Evolutionary conservation across 2,797 vertebrate genomes (phyloP), one percentile per base, ranked within the genome.

Genomic region (Psittacula derbiana): DNA sequence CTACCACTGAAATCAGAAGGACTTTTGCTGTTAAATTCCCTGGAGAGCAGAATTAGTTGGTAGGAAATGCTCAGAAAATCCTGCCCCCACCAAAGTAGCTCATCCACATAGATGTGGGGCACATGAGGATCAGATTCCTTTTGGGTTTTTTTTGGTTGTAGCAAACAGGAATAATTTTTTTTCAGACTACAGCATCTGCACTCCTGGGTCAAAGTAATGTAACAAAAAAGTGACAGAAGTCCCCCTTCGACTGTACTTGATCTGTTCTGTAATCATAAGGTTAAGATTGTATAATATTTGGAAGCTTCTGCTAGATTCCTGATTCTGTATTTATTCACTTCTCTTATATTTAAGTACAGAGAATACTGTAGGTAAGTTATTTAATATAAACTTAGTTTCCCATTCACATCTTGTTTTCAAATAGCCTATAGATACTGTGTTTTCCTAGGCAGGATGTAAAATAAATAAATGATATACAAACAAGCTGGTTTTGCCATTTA

Each of bases 401-500:
- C 19, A 41, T 67, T 83, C 15, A 4, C 15, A 53, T 25, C 73
- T 76, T 70, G 7, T 44, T 83, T 92, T 55, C 16, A 81, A 90
- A 62, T 71, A 65, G 11, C 38, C 23, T 90, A 21, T 8, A 80
- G 44, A 74, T 64, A 57, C 17, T 49, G 5, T 86, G 33, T 88
- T 88, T 92, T 74, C 28, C 31, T 79, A 57, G 44, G 46, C 25
- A 55, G 70, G 64, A 65, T 53, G 33, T 31, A 67, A 80, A 86
- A 84, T 72, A 5, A 89, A 72, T 75, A 65, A 88, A 72, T 57
- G 15, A 49, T 72, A 23, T 57, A 49, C 25, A 65, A 94, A 89
- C 31, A 88, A 65, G 24, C 6, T 93, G 23, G 1, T 12, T 73
- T 86, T 73, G 18, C 38, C 38, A 58, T 19, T 65, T 90, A 62